These are phyloP conservation scores for Balanococcus diminutus DNA, from an alignment of 2,888 invertebrate species.

Conservation along the genomic window DNA sequence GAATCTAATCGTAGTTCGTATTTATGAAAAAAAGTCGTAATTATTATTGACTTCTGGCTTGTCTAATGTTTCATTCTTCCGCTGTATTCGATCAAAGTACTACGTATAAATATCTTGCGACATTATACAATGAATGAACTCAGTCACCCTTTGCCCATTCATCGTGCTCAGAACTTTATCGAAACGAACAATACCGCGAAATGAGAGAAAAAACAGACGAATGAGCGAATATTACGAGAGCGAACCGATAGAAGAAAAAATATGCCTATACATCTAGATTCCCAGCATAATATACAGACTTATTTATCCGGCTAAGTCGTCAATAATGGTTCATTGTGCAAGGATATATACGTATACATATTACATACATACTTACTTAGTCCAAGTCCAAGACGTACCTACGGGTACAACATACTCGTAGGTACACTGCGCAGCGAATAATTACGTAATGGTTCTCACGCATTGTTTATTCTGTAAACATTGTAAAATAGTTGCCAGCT, in stretches of 20 bases:
- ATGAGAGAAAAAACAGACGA: neutral
- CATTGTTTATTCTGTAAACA: slow-evolving; percentile 23
- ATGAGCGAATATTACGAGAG: neutral
- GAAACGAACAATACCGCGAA: neutral
- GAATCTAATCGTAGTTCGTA: too few species aligned
- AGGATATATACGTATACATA: neutral
- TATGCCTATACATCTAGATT: neutral
- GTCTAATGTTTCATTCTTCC: neutral
- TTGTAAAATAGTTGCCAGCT: slow-evolving; percentile 9
- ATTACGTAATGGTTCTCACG: slow-evolving; percentile 26
- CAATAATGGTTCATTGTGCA: neutral
- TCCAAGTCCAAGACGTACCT: too few species aligned
- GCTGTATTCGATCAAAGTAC: neutral
- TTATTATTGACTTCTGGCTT: too few species aligned
- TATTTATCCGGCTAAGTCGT: neutral
- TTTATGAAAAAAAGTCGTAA: neutral
- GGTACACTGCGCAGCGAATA: neutral
- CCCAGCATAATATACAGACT: neutral
- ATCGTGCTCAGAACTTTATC: neutral
- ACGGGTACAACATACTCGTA: neutral
- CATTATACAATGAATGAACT: neutral
- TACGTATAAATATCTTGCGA: neutral
- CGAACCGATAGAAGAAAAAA: neutral
- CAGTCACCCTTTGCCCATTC: neutral
- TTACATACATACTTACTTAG: too few species aligned